phyloP scores from a whole-genome alignment of 2,797 vertebrate genomes.

The Oryzias sinensis region DNA sequence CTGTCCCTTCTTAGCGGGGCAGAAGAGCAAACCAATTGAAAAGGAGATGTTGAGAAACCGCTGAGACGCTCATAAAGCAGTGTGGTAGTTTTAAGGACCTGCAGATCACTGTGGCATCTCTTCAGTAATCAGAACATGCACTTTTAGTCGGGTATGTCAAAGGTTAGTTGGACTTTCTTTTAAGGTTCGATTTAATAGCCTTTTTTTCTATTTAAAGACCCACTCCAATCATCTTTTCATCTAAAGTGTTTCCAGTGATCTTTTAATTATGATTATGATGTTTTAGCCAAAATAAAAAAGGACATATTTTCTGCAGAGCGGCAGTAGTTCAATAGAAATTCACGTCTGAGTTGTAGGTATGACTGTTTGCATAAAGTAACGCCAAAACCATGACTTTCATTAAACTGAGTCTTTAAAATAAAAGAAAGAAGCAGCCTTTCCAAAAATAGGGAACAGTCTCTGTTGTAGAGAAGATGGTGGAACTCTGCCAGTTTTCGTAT shows the following conservation, averaged over 20 bases:
- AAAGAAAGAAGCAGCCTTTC: slow-evolving; percentile 2
- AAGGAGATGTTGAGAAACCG: slow-evolving; percentile 13
- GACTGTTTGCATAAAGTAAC: no score
- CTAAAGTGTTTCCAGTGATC: no score
- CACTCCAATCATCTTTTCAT: no score
- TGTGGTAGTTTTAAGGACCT: background rate
- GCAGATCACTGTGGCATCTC: background rate
- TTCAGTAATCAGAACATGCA: background rate
- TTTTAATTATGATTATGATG: no score
- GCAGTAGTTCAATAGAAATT: no score
- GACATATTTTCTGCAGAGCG: no score
- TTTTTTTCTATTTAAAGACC: slow-evolving; percentile 31
- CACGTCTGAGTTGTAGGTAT: no score
- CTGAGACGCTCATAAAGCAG: background rate
- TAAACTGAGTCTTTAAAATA: no score
- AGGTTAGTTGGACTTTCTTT: slow-evolving; percentile 5
- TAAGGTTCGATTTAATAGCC: slow-evolving; percentile 1
- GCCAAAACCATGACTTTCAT: no score
- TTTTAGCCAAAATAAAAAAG: no score
- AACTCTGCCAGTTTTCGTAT: slow-evolving; percentile 10
- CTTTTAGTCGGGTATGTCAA: slow-evolving; percentile 20
- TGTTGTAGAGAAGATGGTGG: background rate
- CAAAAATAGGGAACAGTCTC: slow-evolving; percentile 8
- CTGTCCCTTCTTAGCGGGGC: slow-evolving; percentile 17
- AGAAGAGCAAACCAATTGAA: slow-evolving; percentile 10